Evolutionary conservation across 2,888 invertebrate species (phyloP).

Genomic region (Myopa testacea): DNA sequence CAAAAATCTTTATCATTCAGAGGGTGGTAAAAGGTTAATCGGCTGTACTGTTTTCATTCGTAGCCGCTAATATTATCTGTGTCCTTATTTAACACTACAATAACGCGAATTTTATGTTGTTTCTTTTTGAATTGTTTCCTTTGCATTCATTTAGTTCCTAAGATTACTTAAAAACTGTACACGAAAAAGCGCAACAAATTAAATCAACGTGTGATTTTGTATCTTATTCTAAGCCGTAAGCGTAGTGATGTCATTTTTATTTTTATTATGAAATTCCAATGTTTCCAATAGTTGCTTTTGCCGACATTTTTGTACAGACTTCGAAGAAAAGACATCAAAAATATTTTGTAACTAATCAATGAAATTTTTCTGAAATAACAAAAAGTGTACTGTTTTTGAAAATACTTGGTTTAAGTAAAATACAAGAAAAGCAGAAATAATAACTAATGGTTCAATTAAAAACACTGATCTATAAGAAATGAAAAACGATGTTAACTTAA

Average conservation of each 20-base stretch:
- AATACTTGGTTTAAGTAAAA: constrained; percentile 30
- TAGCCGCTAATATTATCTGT: neutral
- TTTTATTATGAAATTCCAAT: neutral
- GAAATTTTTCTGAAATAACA: too few relatives aligned
- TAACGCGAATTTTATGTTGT: neutral
- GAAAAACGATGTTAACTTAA: too few relatives aligned
- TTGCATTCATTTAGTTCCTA: neutral
- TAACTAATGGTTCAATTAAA: neutral
- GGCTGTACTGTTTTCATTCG: too few relatives aligned
- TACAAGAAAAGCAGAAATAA: constrained; percentile 16
- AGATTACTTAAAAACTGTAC: neutral
- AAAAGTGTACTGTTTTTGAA: constrained; percentile 12
- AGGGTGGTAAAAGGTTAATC: too few relatives aligned
- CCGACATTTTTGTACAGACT: neutral
- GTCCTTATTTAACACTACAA: neutral
- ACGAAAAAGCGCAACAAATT: neutral
- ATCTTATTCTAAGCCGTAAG: neutral
- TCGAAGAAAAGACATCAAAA: neutral
- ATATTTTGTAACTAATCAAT: neutral
- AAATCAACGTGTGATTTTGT: constrained; percentile 3
- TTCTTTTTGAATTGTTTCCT: neutral
- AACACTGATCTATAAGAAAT: too few relatives aligned
- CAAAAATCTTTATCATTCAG: too few relatives aligned
- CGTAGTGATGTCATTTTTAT: neutral
- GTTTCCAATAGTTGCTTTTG: neutral